Conservation (phyloP, 2,888 invertebrate genomes). For the Uropetala carovei region DNA sequence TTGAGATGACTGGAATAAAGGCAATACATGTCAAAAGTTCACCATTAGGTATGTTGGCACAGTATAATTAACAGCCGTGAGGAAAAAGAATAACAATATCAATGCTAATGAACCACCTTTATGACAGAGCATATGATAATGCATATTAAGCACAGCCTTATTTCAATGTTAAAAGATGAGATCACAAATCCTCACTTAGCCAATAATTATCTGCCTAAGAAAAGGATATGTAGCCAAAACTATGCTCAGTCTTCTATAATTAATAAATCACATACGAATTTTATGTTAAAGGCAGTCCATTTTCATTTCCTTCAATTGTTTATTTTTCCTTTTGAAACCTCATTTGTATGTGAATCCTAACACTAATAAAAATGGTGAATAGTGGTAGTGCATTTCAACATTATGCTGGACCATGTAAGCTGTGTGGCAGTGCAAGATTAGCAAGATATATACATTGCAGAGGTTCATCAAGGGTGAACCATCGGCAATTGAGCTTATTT, state of each 20-base stretch:
- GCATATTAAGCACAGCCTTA: constrained; percentile 62
- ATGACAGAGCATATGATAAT: constrained; percentile 55
- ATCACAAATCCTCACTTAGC: constrained; percentile 45
- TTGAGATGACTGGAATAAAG: constrained; percentile 39
- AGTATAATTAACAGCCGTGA: constrained; percentile 43
- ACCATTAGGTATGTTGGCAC: constrained; percentile 40
- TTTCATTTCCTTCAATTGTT: neutral
- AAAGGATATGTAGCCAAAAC: constrained; percentile 27
- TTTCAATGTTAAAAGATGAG: constrained; percentile 50
- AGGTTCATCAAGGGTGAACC: neutral
- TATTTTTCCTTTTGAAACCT: neutral
- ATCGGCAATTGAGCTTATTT: constrained; percentile 50
- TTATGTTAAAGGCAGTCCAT: neutral
- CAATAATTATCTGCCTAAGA: constrained; percentile 23
- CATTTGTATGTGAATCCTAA: neutral
- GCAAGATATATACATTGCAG: neutral
- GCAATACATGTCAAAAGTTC: constrained; percentile 10
- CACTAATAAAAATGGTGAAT: neutral
- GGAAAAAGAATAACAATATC: constrained; percentile 44
- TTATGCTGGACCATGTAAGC: constrained; percentile 4
- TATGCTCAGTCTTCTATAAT: constrained; percentile 44
- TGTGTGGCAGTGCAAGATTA: constrained; percentile 36
- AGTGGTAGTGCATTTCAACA: neutral
- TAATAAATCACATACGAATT: constrained; percentile 14
- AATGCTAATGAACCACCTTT: constrained; percentile 52